A percentile compares a stretch with the other conserved stretches of the same genome.
Conservation (phyloP, 1,140 invertebrate species). For the Dendrolimus kikuchii region DNA sequence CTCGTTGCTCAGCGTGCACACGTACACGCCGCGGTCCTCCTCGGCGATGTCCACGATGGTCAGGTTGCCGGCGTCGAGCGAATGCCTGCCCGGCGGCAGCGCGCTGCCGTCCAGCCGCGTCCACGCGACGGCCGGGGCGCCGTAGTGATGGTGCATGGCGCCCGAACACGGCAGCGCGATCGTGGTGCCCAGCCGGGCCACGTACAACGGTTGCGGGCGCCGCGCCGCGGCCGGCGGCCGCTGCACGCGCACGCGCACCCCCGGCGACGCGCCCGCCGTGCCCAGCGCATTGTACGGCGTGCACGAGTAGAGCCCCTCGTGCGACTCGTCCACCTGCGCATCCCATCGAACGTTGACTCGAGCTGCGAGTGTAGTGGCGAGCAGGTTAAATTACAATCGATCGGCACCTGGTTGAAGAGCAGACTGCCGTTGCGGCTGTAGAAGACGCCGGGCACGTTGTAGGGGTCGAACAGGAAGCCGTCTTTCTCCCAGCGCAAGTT, state of each 20-base stretch:
- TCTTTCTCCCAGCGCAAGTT: conserved; percentile 96
- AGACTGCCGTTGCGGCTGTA: conserved; percentile 91
- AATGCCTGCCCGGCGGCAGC: conserved; percentile 79
- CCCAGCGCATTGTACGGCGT: conserved; percentile 94
- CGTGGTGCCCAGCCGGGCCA: conserved; percentile 85
- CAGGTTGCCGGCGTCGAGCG: conserved; percentile 86
- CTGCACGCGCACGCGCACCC: conserved; percentile 92
- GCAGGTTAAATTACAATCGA: neutral
- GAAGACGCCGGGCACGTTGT: conserved; percentile 89
- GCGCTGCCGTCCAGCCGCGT: conserved; percentile 88
- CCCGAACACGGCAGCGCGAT: conserved; percentile 90
- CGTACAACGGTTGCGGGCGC: conserved; percentile 85
- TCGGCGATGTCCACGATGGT: conserved; percentile 88
- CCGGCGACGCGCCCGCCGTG: conserved; percentile 85
- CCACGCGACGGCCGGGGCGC: conserved; percentile 88
- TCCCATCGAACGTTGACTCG: neutral
- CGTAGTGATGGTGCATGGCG: conserved; percentile 71
- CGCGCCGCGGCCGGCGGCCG: conserved; percentile 85
- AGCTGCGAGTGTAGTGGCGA: neutral
- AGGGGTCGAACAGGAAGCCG: conserved; percentile 92
- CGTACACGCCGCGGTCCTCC: conserved; percentile 91
- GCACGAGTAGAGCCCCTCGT: conserved; percentile 89
- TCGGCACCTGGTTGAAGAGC: conserved; percentile 79
- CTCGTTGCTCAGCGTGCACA: conserved; percentile 93
- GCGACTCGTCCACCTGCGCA: conserved; percentile 79